Percentiles rank a stretch among this genome's conserved stretches.
phyloP scores from a whole-genome alignment of 2,888 invertebrate species.

The Hofmannophila pseudospretella region DNA sequence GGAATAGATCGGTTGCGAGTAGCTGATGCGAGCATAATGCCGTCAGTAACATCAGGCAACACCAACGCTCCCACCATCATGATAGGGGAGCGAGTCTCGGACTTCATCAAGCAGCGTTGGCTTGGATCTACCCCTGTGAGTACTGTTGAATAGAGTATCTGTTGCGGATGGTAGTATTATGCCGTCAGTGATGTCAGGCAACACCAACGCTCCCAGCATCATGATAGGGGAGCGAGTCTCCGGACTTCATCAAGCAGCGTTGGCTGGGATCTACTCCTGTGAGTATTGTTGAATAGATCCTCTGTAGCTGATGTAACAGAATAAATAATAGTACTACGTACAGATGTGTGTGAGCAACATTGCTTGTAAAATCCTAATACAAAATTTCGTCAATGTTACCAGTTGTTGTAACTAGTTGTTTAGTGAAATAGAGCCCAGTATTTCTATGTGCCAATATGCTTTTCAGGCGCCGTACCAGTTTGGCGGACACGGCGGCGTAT shows the following conservation, averaged over 20 bases:
- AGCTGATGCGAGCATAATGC: conserved; percentile 84
- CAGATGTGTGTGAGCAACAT: too few relatives aligned
- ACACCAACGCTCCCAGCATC: conserved; percentile 83
- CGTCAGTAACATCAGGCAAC: conserved; percentile 80
- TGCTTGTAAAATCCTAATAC: too few relatives aligned
- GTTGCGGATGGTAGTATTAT: conserved; percentile 85
- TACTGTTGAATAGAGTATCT: too few relatives aligned
- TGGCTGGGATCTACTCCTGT: conserved; percentile 68
- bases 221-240: conserved; percentile 83
- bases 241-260: conserved; percentile 80
- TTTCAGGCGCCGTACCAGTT: conserved; percentile 20
- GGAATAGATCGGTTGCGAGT: conserved; percentile 82
- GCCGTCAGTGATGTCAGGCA: conserved; percentile 81
- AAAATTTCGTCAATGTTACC: too few relatives aligned
- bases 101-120: conserved; percentile 82
- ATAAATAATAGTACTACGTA: too few relatives aligned
- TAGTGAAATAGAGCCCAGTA: too few relatives aligned
- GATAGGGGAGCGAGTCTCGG: conserved; percentile 82
- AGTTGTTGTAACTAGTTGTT: too few relatives aligned
- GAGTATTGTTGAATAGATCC: too few relatives aligned
- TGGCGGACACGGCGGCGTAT: conserved; percentile 41
- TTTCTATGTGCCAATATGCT: too few relatives aligned
- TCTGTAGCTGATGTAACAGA: conserved; percentile 86
- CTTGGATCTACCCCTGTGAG: conserved; percentile 46
- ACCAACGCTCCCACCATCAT: conserved; percentile 84